phyloP scores from a whole-genome alignment of 1,140 invertebrate genomes.

The Mercenaria mercenaria region DNA sequence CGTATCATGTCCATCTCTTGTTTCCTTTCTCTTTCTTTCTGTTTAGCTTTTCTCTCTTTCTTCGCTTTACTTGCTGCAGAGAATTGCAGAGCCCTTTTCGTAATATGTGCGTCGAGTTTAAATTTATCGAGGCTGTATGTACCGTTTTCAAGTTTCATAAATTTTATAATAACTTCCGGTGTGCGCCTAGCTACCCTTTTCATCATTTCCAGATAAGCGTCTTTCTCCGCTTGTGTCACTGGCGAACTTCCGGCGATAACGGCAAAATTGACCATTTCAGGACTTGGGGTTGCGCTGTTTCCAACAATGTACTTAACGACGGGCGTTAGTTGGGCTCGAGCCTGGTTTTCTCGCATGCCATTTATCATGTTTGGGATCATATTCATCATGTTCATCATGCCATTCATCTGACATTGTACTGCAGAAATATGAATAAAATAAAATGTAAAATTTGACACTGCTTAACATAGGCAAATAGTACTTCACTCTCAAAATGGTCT shows the following conservation, averaged over 20 bases:
- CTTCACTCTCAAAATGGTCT: too few species aligned
- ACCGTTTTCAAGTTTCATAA: conserved; percentile 1
- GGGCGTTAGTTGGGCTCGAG: background rate
- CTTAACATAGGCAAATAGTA: too few species aligned
- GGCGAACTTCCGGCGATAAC: background rate
- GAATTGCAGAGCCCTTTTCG: conserved; percentile 15
- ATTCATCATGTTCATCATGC: conserved; percentile 14
- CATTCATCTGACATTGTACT: conserved; percentile 9
- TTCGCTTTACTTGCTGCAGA: background rate
- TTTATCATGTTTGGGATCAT: background rate
- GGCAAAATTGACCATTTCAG: conserved; percentile 30
- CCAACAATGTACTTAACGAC: conserved; percentile 13
- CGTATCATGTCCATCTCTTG: background rate
- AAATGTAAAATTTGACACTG: too few species aligned
- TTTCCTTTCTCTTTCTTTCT: background rate
- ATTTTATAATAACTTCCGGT: background rate
- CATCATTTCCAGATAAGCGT: conserved; percentile 26
- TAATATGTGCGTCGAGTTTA: conserved; percentile 3
- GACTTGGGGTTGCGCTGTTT: conserved; percentile 10
- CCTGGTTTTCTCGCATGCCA: conserved; percentile 1
- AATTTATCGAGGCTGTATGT: background rate
- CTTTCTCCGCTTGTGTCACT: background rate
- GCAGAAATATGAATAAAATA: background rate
- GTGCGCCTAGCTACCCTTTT: conserved; percentile 11
- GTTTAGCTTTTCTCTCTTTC: background rate